phyloP scores from a whole-genome alignment of 1,140 invertebrate genomes.

The Bombus superbus region DNA sequence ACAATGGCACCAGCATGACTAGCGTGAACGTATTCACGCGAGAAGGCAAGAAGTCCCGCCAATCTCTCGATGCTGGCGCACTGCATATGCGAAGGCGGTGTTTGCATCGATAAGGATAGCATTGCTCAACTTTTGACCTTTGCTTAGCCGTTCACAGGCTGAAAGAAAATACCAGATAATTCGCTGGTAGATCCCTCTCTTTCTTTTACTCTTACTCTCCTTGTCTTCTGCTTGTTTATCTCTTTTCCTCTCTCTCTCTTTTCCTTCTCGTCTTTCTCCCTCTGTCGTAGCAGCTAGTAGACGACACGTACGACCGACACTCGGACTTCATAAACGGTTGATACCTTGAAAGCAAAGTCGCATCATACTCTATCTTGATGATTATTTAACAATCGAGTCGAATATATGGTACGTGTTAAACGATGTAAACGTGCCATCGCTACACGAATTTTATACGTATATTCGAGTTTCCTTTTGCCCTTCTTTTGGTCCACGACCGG shows the following conservation, averaged over 20 bases:
- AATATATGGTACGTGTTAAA: background rate
- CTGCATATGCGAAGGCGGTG: constrained; percentile 52
- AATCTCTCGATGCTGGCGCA: constrained; percentile 22
- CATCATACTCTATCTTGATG: constrained; percentile 20
- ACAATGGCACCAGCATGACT: background rate
- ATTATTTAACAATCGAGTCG: constrained; percentile 26
- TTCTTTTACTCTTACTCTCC: constrained; percentile 9
- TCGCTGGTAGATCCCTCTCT: constrained; percentile 34
- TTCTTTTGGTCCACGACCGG: background rate
- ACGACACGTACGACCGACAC: background rate
- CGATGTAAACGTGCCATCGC: background rate
- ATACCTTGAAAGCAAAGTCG: constrained; percentile 30
- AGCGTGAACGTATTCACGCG: constrained; percentile 28
- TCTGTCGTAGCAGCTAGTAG: constrained; percentile 6
- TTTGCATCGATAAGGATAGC: constrained; percentile 72
- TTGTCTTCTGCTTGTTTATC: background rate
- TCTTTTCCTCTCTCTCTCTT: background rate
- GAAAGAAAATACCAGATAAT: constrained; percentile 72
- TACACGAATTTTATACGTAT: background rate
- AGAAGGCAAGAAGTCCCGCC: constrained; percentile 4
- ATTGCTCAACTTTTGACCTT: constrained; percentile 77
- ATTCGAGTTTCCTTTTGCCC: background rate
- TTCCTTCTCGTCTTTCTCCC: background rate
- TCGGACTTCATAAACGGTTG: constrained; percentile 11
- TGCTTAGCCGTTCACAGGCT: constrained; percentile 65